These are phyloP conservation scores for Doryteuthis pealeii DNA, from an alignment of 1,140 invertebrate genomes.

Conservation along the genomic window DNA sequence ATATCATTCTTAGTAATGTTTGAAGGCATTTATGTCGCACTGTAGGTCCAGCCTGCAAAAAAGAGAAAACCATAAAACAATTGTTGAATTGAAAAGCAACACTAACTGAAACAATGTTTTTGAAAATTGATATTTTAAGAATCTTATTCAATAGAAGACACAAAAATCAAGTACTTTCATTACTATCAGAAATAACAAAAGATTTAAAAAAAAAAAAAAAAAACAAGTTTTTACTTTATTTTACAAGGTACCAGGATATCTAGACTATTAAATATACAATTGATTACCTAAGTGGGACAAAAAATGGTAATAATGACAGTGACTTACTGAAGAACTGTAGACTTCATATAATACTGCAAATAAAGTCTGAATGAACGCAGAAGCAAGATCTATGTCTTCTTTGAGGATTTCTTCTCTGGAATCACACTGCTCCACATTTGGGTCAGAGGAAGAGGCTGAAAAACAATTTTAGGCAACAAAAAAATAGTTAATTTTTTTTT, in stretches of 20 bases:
- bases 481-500: conserved; percentile 1
- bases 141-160: too few species aligned
- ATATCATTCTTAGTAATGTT: conserved; percentile 93
- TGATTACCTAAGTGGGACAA: too few species aligned
- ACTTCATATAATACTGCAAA: conserved; percentile 92
- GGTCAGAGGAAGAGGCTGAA: conserved; percentile 29
- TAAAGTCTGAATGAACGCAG: conserved; percentile 81
- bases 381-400: conserved; percentile 72
- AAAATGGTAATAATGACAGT: neutral
- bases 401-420: conserved; percentile 70
- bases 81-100: too few species aligned
- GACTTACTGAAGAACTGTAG: conserved; percentile 82
- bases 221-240: too few species aligned
- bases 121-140: too few species aligned
- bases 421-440: conserved; percentile 59
- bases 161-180: too few species aligned
- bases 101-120: too few species aligned
- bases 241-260: too few species aligned
- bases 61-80: neutral
- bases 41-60: conserved; percentile 80
- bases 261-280: too few species aligned
- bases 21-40: conserved; percentile 94
- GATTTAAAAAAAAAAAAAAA: too few species aligned
- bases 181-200: too few species aligned
- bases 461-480: conserved; percentile 21